Evolutionary conservation across 1,140 invertebrate species (phyloP), one percentile per base, ranked within the genome.

Genomic region (Lordiphosa collinella): DNA sequence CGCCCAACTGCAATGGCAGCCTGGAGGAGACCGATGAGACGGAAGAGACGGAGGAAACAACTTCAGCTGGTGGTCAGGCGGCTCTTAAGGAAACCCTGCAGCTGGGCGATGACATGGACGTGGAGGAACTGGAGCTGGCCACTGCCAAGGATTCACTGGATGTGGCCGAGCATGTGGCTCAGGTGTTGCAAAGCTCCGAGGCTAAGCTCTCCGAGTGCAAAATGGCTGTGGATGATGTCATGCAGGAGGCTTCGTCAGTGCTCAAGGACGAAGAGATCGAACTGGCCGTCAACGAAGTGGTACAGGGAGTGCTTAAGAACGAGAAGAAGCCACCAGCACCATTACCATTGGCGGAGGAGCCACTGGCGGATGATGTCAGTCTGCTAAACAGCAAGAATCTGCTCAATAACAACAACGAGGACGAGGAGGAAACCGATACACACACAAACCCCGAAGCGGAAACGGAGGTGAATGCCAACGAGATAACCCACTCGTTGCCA

Each of bases 161-260:
- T 53, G 91, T 91, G 6, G 89, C 91, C 61, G 91, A 92, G 38
- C 92, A 93, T 62, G 91, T 93, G 53, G 89, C 90, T 50, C 91
- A 92, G 51, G 92, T 91, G 49, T 75, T 92, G 6, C 87, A 90
- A 12, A 91, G 90, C 58, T 92, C 90, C 7, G 92, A 93, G 48
- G 91, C 92, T 64, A 88, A 91, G 3, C 55, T 93, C 9, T 88
- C 90, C 31, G 82, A 90, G 25, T 90, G 89, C 59, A 89, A 89
- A 56, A 48, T 85, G 56, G 58, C 60, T 4, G 72, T 80, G 4
- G 88, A 89, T 35, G 86, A 88, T 47, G 64, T 53, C 1, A 11
- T 87, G 31, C 72, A 87, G 11, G 90, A 89, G 78, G 89, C 90
- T 52, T 90, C 91, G n/a, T 89, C 88, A 1, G 89, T 91, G 49